phyloP scores from a whole-genome alignment of 2,113 vertebrate species.

The Xyrauchen texanus region DNA sequence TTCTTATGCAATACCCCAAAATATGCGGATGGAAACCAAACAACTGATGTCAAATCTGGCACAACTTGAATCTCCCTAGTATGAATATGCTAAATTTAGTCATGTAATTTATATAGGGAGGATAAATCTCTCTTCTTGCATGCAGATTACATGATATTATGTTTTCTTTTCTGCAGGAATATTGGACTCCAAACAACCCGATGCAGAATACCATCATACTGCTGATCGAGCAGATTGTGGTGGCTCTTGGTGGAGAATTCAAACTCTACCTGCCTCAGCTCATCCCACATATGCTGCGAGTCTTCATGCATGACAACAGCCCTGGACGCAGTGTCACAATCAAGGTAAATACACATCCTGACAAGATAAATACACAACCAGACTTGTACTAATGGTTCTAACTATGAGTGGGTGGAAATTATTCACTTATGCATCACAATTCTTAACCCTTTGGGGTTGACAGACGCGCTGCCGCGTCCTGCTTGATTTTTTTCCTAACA shows the following conservation, averaged over 20 bases:
- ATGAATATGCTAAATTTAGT: not conserved
- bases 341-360: constrained; percentile 79
- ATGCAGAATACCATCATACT: constrained; percentile 99
- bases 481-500: too few species aligned
- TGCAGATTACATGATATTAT: not conserved
- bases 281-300: constrained; percentile 95
- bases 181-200: constrained; percentile 98
- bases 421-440: too few species aligned
- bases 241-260: constrained; percentile 95
- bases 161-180: constrained; percentile 78
- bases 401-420: too few species aligned
- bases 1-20: too few species aligned
- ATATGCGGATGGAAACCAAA: too few species aligned
- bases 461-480: too few species aligned
- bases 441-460: too few species aligned
- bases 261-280: constrained; percentile 97
- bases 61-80: too few species aligned
- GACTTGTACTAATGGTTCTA: too few species aligned
- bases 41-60: too few species aligned
- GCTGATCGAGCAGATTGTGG: constrained; percentile 96
- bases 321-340: constrained; percentile 89
- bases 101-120: not conserved
- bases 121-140: too few species aligned
- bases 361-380: too few species aligned
- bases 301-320: constrained; percentile 98